Evolutionary conservation across 2,113 vertebrate genomes (phyloP).

Genomic region (Climacteris rufus): DNA sequence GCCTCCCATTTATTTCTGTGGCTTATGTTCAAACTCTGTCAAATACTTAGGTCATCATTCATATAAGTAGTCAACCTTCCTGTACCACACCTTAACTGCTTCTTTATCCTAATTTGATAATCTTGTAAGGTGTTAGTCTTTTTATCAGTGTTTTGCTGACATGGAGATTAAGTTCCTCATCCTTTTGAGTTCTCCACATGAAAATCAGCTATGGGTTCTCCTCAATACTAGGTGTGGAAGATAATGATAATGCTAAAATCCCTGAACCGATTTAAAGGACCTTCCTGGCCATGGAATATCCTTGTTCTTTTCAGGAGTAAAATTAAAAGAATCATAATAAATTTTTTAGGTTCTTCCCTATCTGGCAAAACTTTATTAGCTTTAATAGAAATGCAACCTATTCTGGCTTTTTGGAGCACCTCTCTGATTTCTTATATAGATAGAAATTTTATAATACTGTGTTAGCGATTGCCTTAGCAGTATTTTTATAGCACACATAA

Average conservation of each 20-base stretch:
- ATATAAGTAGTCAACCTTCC: neutral
- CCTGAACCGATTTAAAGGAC: neutral
- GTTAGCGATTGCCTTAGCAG: neutral
- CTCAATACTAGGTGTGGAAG: neutral
- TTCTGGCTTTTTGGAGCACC: neutral
- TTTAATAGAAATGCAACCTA: neutral
- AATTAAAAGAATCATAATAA: neutral
- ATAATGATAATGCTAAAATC: neutral
- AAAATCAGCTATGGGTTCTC: neutral
- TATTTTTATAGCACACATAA: conserved; percentile 15
- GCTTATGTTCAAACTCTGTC: neutral
- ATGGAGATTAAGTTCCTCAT: neutral
- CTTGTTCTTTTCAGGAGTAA: neutral
- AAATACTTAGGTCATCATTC: neutral
- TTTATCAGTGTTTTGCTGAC: neutral
- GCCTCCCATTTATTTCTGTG: neutral
- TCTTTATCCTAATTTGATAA: neutral
- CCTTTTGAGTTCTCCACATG: neutral
- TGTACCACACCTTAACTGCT: neutral
- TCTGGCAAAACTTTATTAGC: neutral
- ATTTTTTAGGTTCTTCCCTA: neutral
- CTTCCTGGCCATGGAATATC: neutral
- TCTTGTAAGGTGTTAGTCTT: neutral
- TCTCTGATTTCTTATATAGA: neutral
- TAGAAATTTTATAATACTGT: neutral